phyloP scores from a whole-genome alignment of 2,888 invertebrate genomes.

The Phalera bucephala region DNA sequence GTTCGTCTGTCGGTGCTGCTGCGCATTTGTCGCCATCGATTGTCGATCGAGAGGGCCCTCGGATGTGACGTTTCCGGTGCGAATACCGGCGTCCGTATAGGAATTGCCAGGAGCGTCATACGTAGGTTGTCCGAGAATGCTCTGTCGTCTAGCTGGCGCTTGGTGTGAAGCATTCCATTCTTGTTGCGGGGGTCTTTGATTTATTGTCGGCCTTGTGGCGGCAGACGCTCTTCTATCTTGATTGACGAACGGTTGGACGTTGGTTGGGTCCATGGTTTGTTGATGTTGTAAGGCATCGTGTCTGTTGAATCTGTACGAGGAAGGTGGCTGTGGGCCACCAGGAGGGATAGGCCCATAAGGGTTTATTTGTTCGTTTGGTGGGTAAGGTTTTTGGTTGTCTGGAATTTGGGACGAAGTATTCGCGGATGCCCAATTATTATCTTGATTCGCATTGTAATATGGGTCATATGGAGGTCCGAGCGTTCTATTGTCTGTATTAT shows the following conservation, averaged over 20 bases:
- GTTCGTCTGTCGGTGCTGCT: slow-evolving; percentile 50
- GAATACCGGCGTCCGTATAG: slow-evolving; percentile 55
- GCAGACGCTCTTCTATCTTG: slow-evolving; percentile 64
- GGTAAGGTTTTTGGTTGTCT: slow-evolving; percentile 58
- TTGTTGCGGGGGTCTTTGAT: slow-evolving; percentile 57
- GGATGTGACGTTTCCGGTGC: slow-evolving; percentile 68
- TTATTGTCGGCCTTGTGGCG: slow-evolving; percentile 52
- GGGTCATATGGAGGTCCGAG: slow-evolving; percentile 57
- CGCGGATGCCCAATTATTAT: slow-evolving; percentile 56
- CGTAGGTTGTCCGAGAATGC: slow-evolving; percentile 65
- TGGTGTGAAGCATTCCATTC: slow-evolving; percentile 57
- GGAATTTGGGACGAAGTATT: slow-evolving; percentile 49
- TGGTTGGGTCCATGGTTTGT: slow-evolving; percentile 62
- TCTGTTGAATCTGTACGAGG: slow-evolving; percentile 52
- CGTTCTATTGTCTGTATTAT: slow-evolving; percentile 60
- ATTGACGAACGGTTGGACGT: slow-evolving; percentile 59
- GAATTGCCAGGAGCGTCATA: slow-evolving; percentile 54
- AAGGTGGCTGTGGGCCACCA: slow-evolving; percentile 41
- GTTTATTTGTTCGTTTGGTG: slow-evolving; percentile 54
- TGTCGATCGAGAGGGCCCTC: slow-evolving; percentile 58
- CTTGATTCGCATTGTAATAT: slow-evolving; percentile 60
- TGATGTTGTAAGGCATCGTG: slow-evolving; percentile 58
- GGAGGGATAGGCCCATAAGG: slow-evolving; percentile 48
- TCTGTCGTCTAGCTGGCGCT: slow-evolving; percentile 59
- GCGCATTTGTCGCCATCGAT: slow-evolving; percentile 45